Base-by-base conservation (phyloP, 1,140 invertebrate species). In the Eriocheir sinensis region DNA sequence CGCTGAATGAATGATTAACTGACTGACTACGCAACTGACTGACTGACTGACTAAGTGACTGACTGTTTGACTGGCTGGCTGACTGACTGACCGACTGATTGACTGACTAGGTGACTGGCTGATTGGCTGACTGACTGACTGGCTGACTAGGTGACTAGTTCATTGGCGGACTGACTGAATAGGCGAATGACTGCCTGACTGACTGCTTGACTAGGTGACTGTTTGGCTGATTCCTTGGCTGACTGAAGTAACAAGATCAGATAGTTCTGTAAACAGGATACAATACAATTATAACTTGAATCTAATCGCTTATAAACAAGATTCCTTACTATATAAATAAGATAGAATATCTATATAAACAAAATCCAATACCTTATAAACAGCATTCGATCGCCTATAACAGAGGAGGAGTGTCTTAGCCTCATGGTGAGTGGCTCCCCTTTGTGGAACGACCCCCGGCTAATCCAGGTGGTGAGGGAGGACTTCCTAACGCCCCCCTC, bases 391-490 rank as follows among this genome's bases (percentile, higher is more conserved):
- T 72, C 60, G 4, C 27, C 60, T 72, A n/a, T n/a, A 72, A 21
- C 72, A 92, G 91, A 81, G n/a, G 79, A 92, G 1, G 80, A 48
- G 8, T 92, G 91, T 32, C 12, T 83, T 2, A 21, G 34, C 41
- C 79, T 83, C 27, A 44, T 41, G 27, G 3, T 92, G 21, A 4
- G 40, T 4, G 91, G 91, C 8, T 48, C 91, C 15, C 91, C 91
- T 0, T 0, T 32, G 0, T 92, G 91, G 91, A 41, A 92, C 40
- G 91, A 92, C 40, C 91, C 91, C 0, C 36, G 44, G 53, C 91
- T 92, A 0, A 38, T 92, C 38, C 38, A 92, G 91, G 80, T 92
- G 40, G 40, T 92, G 27, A 92, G 34, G 91, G 79, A 83, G n/a
- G 91, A 92, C 79, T 92, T 92, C 80, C 79, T 92, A 9, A 48